phyloP scores from a whole-genome alignment of 2,113 vertebrate species.

The Scortum barcoo region DNA sequence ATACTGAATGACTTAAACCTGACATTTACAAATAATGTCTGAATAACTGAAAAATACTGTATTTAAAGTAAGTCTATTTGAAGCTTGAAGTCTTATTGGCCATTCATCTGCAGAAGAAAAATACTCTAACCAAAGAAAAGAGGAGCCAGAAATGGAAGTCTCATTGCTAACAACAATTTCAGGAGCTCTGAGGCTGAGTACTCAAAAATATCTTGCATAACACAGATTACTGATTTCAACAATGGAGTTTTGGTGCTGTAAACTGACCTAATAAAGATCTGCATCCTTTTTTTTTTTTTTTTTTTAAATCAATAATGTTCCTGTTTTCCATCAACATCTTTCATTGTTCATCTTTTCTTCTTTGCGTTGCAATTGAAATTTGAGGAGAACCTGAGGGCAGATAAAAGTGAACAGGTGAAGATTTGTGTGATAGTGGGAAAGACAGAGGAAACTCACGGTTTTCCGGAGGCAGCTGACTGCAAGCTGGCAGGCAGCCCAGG shows the following conservation, averaged over 20 bases:
- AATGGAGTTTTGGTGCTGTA: background rate
- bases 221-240: background rate
- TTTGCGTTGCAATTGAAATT: background rate
- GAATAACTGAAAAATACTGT: background rate
- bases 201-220: background rate
- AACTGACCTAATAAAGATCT: background rate
- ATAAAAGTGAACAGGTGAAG: slow-evolving; percentile 36
- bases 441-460: slow-evolving; percentile 85
- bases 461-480: slow-evolving; percentile 87
- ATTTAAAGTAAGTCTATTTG: background rate
- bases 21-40: slow-evolving; percentile 13
- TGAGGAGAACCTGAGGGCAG: slow-evolving; percentile 12
- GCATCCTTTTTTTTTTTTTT: background rate
- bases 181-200: background rate
- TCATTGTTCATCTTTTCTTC: slow-evolving; percentile 9
- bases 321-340: background rate
- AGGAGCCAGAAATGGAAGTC: background rate
- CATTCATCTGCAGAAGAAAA: background rate
- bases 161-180: too few species aligned
- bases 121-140: background rate
- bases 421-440: background rate
- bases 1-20: background rate
- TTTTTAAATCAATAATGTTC: too few species aligned
- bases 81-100: background rate
- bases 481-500: slow-evolving; percentile 86